Conservation (phyloP, 2,888 invertebrate genomes). For the Euclidia mi region DNA sequence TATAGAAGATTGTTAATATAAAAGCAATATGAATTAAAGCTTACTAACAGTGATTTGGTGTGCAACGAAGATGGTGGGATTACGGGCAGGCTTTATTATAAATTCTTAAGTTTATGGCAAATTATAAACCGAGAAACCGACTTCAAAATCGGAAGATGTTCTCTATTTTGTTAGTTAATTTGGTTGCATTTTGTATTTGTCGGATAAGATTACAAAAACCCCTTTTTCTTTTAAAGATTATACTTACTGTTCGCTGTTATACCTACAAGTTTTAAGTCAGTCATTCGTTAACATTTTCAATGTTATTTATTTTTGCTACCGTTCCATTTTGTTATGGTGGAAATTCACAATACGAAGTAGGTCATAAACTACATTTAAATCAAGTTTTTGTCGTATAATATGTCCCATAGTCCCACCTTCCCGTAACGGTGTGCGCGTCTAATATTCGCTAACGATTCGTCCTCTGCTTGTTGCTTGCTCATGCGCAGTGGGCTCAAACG, state of each 20-base stretch:
- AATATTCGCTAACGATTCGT: constrained; percentile 72
- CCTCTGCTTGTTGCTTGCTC: constrained; percentile 86
- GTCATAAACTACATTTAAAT: not conserved
- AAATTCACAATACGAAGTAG: not conserved
- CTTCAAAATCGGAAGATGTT: too few relatives aligned
- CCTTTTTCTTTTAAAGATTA: too few relatives aligned
- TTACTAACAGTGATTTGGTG: not conserved
- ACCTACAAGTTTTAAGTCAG: too few relatives aligned
- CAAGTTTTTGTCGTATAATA: too few relatives aligned
- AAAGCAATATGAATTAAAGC: not conserved
- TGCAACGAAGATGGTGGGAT: not conserved
- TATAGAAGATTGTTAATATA: not conserved
- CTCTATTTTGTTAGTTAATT: too few relatives aligned
- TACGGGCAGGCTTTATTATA: not conserved
- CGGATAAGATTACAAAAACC: too few relatives aligned
- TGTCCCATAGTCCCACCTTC: not conserved
- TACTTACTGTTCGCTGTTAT: too few relatives aligned
- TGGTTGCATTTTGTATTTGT: too few relatives aligned
- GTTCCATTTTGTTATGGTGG: not conserved
- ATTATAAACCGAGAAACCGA: too few relatives aligned
- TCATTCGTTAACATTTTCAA: too few relatives aligned
- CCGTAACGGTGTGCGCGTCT: constrained; percentile 32
- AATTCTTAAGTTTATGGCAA: too few relatives aligned
- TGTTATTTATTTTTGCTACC: too few relatives aligned
- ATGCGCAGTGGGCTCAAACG: constrained; percentile 86